Evolutionary conservation across 2,797 vertebrate genomes (phyloP).

Genomic region (Amphiprion clarkii): DNA sequence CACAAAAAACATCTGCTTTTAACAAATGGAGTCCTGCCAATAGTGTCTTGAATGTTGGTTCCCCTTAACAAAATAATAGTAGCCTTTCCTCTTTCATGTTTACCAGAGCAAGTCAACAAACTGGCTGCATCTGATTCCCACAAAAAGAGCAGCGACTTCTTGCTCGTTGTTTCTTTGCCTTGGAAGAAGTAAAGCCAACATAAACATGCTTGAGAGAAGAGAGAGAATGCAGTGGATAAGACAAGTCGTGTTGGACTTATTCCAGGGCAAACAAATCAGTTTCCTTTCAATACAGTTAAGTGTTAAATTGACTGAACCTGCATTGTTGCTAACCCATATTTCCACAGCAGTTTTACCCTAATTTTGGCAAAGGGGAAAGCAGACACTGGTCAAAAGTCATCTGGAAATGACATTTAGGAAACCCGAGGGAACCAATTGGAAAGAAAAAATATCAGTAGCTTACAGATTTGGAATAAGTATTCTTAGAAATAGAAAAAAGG

Average conservation of each 20-base stretch:
- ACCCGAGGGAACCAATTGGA: conserved; percentile 32
- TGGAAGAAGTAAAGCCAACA: conserved; percentile 42
- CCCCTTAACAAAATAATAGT: conserved; percentile 53
- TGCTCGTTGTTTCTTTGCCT: conserved; percentile 17
- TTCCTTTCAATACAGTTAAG: conserved; percentile 54
- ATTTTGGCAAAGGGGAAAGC: conserved; percentile 48
- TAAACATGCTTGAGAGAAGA: conserved; percentile 40
- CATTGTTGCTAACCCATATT: conserved; percentile 51
- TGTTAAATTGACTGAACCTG: conserved; percentile 37
- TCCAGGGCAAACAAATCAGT: conserved; percentile 72
- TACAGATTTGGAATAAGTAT: conserved; percentile 13
- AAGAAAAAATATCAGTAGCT: conserved; percentile 28
- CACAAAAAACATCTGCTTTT: conserved; percentile 41
- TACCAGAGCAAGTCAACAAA: conserved; percentile 43
- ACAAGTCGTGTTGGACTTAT: conserved; percentile 57
- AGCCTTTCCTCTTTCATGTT: conserved; percentile 57
- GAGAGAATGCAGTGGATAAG: conserved; percentile 55
- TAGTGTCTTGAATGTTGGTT: conserved; percentile 38
- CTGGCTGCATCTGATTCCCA: conserved; percentile 39
- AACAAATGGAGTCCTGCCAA: conserved; percentile 43
- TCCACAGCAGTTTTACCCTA: conserved; percentile 42
- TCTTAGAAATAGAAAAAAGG: neutral
- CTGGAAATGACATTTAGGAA: conserved; percentile 80
- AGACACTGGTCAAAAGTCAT: conserved; percentile 72
- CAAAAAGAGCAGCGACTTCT: conserved; percentile 41